Base-by-base conservation (phyloP, 2,888 invertebrate genomes). In the Netelia virgata region DNA sequence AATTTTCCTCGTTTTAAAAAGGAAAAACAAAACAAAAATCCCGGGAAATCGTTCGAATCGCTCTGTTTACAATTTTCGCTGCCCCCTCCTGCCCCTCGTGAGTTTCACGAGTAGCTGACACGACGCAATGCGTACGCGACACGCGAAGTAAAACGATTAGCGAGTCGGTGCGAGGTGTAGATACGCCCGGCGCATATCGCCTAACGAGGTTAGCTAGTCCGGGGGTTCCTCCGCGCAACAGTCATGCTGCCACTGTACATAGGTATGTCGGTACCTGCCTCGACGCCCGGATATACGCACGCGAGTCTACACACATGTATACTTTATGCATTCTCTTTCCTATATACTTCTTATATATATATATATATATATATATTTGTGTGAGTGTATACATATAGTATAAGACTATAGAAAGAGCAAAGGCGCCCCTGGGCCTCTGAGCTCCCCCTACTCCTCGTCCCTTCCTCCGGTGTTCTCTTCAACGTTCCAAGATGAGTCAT, bases 171-270 rank as follows among this genome's bases (percentile, higher is more conserved):
- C 53, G 55, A 84, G 77, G 57, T 77, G 76, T 75, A 36, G 53
- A 64, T 9, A 16, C 55, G 43, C 43, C 68, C 82, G 57, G 64
- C 59, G 59, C 61, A 66, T 80, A 84, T 76, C 36, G 84, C 89
- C 89, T 91, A 92, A 92, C 91, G 88, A 91, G 90, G 88, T 92
- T 92, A 92, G 91, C 88, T 87, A 88, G 91, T 91, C 89, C 86
- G 87, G 81, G 53, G 59, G 36, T 16, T 66, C 61, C 43, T 69
- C 55, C 41, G 59, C 57, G 59, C 57, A 16, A 73, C 50, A 77
- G 36, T 61, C n/a, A 55, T 69, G 50, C 20, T 20, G 53, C 41
- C 61, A 69, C 11, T 47, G 50, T 5, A 61, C 59, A 70, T 20
- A 50, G 50, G 41, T 36, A 43, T 36, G 57, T 78, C 18, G 18